These are phyloP conservation scores for Thecophora atra DNA, from an alignment of 2,888 invertebrate genomes.

Conservation along the genomic window DNA sequence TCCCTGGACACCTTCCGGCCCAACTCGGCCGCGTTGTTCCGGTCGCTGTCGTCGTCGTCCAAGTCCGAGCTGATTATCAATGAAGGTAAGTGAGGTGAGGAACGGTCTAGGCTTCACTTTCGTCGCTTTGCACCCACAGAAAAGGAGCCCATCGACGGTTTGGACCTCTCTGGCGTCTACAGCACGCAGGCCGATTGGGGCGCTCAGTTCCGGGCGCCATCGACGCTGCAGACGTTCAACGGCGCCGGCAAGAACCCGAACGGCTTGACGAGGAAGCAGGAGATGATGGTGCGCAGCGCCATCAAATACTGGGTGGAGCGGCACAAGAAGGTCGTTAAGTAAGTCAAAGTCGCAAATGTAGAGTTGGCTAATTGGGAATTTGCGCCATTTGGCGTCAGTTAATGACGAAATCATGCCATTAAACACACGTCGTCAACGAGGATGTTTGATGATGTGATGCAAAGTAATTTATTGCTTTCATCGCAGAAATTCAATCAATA, in stretches of 20 bases:
- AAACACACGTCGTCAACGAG: too few species aligned
- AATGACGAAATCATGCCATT: too few species aligned
- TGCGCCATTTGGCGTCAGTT: background rate
- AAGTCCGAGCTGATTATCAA: slow-evolving; percentile 64
- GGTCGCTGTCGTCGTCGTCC: slow-evolving; percentile 69
- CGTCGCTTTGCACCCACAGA: slow-evolving; percentile 49
- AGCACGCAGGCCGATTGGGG: slow-evolving; percentile 82
- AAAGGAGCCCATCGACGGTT: slow-evolving; percentile 69
- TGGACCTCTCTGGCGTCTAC: slow-evolving; percentile 80
- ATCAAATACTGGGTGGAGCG: slow-evolving; percentile 92
- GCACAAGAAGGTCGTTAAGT: slow-evolving; percentile 83
- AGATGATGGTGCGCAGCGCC: slow-evolving; percentile 84
- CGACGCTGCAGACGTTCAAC: slow-evolving; percentile 73
- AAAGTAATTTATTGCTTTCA: too few species aligned
- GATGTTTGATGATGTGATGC: too few species aligned
- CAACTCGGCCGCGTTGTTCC: slow-evolving; percentile 76
- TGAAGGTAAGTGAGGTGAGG: slow-evolving; percentile 54
- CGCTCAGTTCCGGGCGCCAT: slow-evolving; percentile 75
- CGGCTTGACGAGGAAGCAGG: slow-evolving; percentile 83
- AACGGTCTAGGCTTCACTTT: background rate
- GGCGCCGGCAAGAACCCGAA: slow-evolving; percentile 75
- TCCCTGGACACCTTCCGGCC: slow-evolving; percentile 80
- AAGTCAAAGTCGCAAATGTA: background rate
- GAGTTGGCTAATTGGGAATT: background rate
- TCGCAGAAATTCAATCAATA: too few species aligned